Evolutionary conservation across 2,113 vertebrate species (phyloP), one percentile per base, ranked within the genome.

Genomic region (Hippocampus barbouri): DNA sequence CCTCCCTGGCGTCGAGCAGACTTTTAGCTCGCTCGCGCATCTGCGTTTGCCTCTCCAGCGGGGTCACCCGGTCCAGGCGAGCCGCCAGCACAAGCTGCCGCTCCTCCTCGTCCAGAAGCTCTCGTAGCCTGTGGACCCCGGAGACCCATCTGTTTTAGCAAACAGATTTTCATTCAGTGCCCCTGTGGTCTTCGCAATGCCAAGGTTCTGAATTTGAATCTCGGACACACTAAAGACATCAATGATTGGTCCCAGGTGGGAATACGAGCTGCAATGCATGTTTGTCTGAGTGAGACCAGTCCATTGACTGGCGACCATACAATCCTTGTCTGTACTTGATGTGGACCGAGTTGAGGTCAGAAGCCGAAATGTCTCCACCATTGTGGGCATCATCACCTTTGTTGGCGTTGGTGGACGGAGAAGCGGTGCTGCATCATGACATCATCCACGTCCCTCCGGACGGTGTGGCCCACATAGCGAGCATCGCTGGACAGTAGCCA

Each of bases 91-190:
- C 78, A 66, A 94, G 87, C 2, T 83, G 88, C 21, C 68, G 85
- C 77, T 97, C 93, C 84, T 98, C 97, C 9, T 63, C 79, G 77
- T 94, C 90, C 86, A 98, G 72, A 73, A 98, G 84, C 12, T 81
- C 81, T 10, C 87, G 89, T 45, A 98, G 91, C 78, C 97, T 98
- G 86, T 2, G 25, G 69, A 40, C 68, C 4, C 9, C 8, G 8
- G 41, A 43, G 41, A 43, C 41, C 8, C 9, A 3, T 43, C 9
- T 2, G 8, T 43, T 11, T 43, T 8, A 43, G 41, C 34, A 38
- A 6, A 38, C 34, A 1, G 34, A 38, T 38, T 38, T 38, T 38
- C 34, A 38, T 6, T 38, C 34, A 5, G 34, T 38, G 34, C 34
- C 5, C 34, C 34, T 38, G 34, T 38, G 34, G 34, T 38, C 5